Conservation (phyloP, 2,888 invertebrate genomes). For the Perizoma flavofasciatum region DNA sequence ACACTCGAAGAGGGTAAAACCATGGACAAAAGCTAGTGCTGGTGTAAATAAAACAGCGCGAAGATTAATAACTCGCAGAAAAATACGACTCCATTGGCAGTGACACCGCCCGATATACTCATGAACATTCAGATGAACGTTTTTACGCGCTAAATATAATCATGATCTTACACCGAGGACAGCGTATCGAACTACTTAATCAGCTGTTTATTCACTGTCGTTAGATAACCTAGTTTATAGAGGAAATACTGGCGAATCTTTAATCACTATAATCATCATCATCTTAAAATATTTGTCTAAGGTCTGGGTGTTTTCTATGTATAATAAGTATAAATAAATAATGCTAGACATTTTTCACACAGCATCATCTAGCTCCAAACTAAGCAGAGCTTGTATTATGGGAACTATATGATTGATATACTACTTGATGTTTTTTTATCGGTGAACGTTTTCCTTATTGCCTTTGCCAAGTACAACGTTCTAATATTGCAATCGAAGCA, state of each 20-base stretch:
- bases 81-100: slow-evolving; percentile 47
- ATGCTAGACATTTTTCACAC: too few species aligned
- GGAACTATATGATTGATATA: too few species aligned
- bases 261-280: not conserved
- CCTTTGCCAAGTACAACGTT: slow-evolving; percentile 8
- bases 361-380: too few species aligned
- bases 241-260: slow-evolving; percentile 15
- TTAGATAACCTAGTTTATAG: slow-evolving; percentile 22
- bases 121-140: slow-evolving; percentile 42
- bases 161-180: slow-evolving; percentile 32
- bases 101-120: slow-evolving; percentile 46
- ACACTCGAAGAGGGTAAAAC: not conserved
- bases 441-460: slow-evolving; percentile 4
- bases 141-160: slow-evolving; percentile 40
- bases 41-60: slow-evolving; percentile 31
- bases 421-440: not conserved
- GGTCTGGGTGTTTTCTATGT: too few species aligned
- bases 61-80: slow-evolving; percentile 38
- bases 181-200: slow-evolving; percentile 35
- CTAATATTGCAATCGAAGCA: slow-evolving; percentile 19
- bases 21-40: slow-evolving; percentile 5
- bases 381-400: too few species aligned
- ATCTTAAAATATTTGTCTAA: too few species aligned
- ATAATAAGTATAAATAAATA: too few species aligned
- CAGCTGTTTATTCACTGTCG: slow-evolving; percentile 33